Conservation (phyloP, 1,140 invertebrate genomes). For the Vanessa tameamea region DNA sequence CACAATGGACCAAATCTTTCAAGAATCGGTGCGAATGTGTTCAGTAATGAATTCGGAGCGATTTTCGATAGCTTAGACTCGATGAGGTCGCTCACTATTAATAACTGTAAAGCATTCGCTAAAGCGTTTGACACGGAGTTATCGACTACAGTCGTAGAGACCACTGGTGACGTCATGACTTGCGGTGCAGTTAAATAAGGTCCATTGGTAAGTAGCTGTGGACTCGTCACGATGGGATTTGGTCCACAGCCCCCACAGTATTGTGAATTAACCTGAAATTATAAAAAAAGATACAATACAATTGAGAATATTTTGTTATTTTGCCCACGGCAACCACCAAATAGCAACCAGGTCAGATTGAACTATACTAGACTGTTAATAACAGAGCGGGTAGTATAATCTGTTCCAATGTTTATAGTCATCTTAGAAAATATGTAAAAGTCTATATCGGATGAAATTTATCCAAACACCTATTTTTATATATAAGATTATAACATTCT, state of each 20-base stretch:
- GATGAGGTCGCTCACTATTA: conserved; percentile 58
- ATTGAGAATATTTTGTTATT: no score
- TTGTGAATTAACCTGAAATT: conserved; percentile 43
- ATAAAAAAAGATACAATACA: background rate
- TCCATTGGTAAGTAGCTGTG: conserved; percentile 14
- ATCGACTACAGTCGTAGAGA: conserved; percentile 51
- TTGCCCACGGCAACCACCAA: no score
- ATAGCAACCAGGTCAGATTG: no score
- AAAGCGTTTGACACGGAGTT: conserved; percentile 55
- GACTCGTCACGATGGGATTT: background rate
- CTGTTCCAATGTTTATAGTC: no score
- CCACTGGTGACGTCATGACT: conserved; percentile 26
- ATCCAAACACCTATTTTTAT: no score
- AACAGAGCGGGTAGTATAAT: no score
- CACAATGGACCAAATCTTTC: conserved; percentile 32
- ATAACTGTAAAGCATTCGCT: conserved; percentile 57
- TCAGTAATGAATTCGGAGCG: conserved; percentile 17
- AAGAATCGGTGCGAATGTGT: conserved; percentile 31
- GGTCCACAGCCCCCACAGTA: conserved; percentile 29
- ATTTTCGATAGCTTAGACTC: conserved; percentile 38
- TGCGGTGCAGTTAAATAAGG: conserved; percentile 14
- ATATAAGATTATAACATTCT: no score
- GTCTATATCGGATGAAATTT: no score
- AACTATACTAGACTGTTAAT: no score
- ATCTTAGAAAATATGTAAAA: no score